Base-by-base conservation (phyloP, 1,140 invertebrate genomes). In the Aphidius gifuensis region DNA sequence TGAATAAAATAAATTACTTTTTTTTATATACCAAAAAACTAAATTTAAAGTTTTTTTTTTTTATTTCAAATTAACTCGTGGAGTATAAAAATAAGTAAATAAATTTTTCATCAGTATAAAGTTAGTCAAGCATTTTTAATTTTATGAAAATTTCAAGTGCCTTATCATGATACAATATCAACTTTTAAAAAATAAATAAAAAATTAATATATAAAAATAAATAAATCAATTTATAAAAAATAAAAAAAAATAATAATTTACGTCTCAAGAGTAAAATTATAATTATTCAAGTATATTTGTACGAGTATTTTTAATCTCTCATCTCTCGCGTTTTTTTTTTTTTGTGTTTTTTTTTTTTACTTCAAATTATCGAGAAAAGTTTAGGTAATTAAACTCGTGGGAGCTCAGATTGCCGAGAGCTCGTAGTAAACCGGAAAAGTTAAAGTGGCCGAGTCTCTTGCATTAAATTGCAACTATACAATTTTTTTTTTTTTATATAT, bases 301-400 rank as follows among this genome's bases (percentile, higher is more conserved):
- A 23, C 23, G 3, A 23, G 23, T 23, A 23, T 23, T 23, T 39
- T 23, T 63, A 39, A 32, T 23, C 45, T 57, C 16, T 32, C 38
- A 16, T 60, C 48, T 48, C 39, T 49, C 21, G 43, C 42, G 6
- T 11, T 50, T 45, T 58, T 50, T 16, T 39, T 49, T 55, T 46
- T 40, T 11, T 47, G 46, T 50, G 2, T 49, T 47, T 32, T 23
- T 11, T 46, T 23, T 9, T 47, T 8, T 11, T 45, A 39, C 56
- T 53, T 48, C 70, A 68, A 76, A 77, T 77, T 77, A 77, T 76
- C 73, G 73, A 74, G 69, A 71, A 76, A 77, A 76, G 71, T 74
- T 76, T 48, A 72, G 67, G 72, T 75, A 77, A 77, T 77, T 76
- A 76, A 77, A 76, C 70, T 74, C 66, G 68, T 68, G 69, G 62